These are phyloP conservation scores for Peromyscus melanophrys DNA, from an alignment of 2,797 vertebrate species.

Conservation along the genomic window DNA sequence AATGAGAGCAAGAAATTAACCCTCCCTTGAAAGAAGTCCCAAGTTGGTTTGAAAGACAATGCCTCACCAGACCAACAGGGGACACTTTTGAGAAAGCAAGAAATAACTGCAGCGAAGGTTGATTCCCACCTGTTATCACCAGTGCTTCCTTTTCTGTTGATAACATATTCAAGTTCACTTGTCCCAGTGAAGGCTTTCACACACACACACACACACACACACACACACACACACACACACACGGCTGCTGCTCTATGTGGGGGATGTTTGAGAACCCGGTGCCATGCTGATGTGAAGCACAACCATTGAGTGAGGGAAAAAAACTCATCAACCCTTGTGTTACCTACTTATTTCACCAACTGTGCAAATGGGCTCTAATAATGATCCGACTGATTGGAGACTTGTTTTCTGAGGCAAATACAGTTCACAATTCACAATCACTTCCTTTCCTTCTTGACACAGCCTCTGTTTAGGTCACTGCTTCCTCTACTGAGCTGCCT, in stretches of 20 bases:
- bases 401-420: background rate
- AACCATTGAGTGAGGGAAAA: background rate
- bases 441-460: no score
- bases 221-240: no score
- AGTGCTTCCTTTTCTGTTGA: background rate
- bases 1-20: background rate
- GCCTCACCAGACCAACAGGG: background rate
- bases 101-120: background rate
- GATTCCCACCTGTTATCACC: background rate
- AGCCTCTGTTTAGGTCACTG: background rate
- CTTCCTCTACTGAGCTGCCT: background rate
- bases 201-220: no score
- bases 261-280: background rate
- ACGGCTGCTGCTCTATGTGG: accelerated
- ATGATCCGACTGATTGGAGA: background rate
- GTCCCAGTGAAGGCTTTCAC: background rate
- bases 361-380: background rate
- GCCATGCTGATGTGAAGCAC: background rate
- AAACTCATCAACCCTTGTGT: no score
- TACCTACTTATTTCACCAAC: background rate
- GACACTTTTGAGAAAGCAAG: background rate
- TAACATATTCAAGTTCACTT: background rate
- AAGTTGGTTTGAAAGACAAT: background rate
- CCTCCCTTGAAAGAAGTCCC: background rate
- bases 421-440: background rate